phyloP scores from a whole-genome alignment of 23 tunicate species.

The Pegea sp. region DNA sequence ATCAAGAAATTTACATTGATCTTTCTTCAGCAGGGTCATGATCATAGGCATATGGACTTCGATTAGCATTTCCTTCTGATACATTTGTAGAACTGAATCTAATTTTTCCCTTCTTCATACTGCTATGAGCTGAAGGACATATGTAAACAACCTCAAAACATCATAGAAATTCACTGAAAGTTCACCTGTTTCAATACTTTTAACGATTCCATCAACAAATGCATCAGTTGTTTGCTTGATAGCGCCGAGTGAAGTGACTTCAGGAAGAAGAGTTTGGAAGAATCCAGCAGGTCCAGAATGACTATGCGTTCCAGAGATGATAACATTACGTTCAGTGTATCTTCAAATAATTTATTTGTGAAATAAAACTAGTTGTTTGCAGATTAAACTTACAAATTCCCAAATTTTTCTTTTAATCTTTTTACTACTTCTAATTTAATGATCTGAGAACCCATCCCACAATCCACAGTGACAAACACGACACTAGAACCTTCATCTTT shows the following conservation, averaged over 20 bases:
- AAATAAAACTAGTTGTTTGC: not conserved
- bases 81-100: constrained; percentile 40
- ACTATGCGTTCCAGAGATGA: constrained; percentile 88
- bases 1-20: constrained; percentile 16
- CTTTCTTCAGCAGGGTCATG: constrained; percentile 57
- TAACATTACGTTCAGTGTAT: constrained; percentile 69
- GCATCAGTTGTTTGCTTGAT: constrained; percentile 63
- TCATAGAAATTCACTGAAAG: not conserved
- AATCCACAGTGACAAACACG: constrained; percentile 67
- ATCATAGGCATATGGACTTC: constrained; percentile 79
- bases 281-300: constrained; percentile 99
- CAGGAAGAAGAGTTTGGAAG: constrained; percentile 69
- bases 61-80: constrained; percentile 67
- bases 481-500: constrained; percentile 30
- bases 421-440: constrained; percentile 81
- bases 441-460: constrained; percentile 77
- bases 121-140: constrained; percentile 31
- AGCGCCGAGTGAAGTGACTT: constrained; percentile 82
- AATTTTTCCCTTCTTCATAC: constrained; percentile 29
- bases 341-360: constrained; percentile 5
- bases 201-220: constrained; percentile 64
- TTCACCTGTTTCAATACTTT: constrained; percentile 53
- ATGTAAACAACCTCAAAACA: not conserved
- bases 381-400: constrained; percentile 28
- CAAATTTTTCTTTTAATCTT: constrained; percentile 46